phyloP scores from a whole-genome alignment of 2,797 vertebrate species.

The Phrynocephalus guinanensis region DNA sequence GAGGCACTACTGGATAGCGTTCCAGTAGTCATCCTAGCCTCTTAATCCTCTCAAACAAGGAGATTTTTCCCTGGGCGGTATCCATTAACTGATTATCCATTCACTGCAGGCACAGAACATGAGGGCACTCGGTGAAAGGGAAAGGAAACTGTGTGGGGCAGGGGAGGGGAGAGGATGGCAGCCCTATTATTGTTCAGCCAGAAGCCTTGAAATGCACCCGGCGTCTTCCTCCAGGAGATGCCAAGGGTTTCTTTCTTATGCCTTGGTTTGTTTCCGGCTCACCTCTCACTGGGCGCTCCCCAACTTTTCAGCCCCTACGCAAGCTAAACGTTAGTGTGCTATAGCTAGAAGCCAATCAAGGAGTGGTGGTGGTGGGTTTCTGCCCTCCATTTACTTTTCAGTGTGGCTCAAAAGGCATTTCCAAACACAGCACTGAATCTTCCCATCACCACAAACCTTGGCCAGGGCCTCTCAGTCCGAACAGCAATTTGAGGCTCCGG shows the following conservation, averaged over 20 bases:
- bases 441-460: neutral
- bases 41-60: slow-evolving; percentile 14
- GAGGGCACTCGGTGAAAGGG: neutral
- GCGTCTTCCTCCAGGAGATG: neutral
- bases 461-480: too few relatives aligned
- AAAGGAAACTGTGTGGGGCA: too few relatives aligned
- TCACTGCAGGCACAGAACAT: slow-evolving; percentile 8
- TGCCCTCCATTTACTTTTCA: slow-evolving; percentile 3
- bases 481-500: too few relatives aligned
- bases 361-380: neutral
- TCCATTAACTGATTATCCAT: slow-evolving; percentile 34
- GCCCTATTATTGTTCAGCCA: neutral
- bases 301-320: too few relatives aligned
- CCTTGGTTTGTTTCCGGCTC: neutral
- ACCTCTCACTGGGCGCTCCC: too few relatives aligned
- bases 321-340: neutral
- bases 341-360: neutral
- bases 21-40: neutral
- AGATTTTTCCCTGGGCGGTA: slow-evolving; percentile 13
- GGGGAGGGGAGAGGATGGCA: neutral
- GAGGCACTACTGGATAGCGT: slow-evolving; percentile 3
- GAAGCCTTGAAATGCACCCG: neutral
- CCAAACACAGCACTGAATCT: neutral
- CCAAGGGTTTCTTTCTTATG: neutral
- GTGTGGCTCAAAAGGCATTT: neutral